Evolutionary conservation across 2,888 invertebrate genomes (phyloP).

Genomic region (Therioaphis trifolii): DNA sequence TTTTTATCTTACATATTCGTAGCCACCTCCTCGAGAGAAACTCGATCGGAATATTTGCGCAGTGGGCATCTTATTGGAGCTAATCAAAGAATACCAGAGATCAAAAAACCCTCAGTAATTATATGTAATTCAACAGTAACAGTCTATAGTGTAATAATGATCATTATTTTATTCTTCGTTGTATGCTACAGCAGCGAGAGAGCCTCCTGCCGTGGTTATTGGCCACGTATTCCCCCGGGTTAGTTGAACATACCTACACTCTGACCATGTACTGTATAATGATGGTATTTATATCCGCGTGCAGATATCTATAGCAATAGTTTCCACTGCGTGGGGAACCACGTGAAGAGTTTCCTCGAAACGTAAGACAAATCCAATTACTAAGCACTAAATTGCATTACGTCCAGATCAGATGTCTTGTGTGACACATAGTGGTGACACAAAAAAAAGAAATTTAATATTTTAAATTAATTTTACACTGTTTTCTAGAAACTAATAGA

Average conservation of each 20-base stretch:
- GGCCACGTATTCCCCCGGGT: not conserved
- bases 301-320: not conserved
- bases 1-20: not conserved
- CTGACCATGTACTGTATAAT: not conserved
- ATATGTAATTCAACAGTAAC: not conserved
- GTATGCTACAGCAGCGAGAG: not conserved
- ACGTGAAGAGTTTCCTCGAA: constrained; percentile 1
- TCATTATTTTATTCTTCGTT: not conserved
- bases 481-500: too few species aligned
- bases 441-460: too few species aligned
- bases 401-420: not conserved
- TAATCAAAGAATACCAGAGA: constrained; percentile 10
- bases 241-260: not conserved
- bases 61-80: constrained; percentile 15
- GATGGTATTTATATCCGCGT: not conserved
- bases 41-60: constrained; percentile 29
- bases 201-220: constrained; percentile 5
- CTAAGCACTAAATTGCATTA: not conserved
- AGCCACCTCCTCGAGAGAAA: constrained; percentile 28
- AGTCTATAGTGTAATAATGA: not conserved
- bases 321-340: not conserved
- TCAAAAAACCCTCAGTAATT: constrained; percentile 34
- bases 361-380: constrained; percentile 12
- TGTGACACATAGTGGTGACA: too few species aligned
- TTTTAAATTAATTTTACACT: too few species aligned